Base-by-base conservation (phyloP, 2,888 invertebrate genomes). In the Electrophaes corylata region DNA sequence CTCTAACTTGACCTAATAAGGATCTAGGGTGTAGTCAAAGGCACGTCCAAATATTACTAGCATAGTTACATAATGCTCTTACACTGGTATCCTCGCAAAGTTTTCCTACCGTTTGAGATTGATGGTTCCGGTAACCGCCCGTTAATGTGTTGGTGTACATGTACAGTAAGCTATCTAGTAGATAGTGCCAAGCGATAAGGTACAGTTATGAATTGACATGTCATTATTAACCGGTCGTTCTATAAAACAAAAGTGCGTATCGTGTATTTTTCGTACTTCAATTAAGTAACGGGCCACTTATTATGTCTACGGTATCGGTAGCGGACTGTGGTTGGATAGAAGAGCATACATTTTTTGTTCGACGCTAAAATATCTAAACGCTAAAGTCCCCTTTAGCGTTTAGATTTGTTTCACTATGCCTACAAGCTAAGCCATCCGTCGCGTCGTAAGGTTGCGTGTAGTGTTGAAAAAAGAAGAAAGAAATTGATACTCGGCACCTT, bases 231-330 rank as follows among this genome's bases (percentile, higher is more conserved):
- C 67, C 62, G 67, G 58, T 69, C 45, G 67, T 50, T 60, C 75
- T 50, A 75, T 64, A 72, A 72, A 77, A 62, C 71, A 59, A 66
- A 61, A 51, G 70, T 76, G 80, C 85, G 84, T 84, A 71, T 73
- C 83, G 71, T 73, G 69, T 73, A 69, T 56, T 74, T 77, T 76
- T 78, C 70, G 70, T 72, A 65, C 65, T 63, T 72, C 78, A 83
- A 84, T 83, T 84, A 82, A 64, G 66, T 79, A 79, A 73, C 76
- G 76, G 75, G 60, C 64, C 39, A 12, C 6, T 20, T 19, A 16
- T 29, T 23, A 44, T 75, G 77, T 73, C 73, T 74, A 72, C 73
- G 51, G 58, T 37, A 35, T 47, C n/a, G 12, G 18, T 29, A 44
- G 52, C 39, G 39, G 29, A 16, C 29, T 51, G 44, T 29, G 44